Percentiles rank a stretch among this genome's conserved stretches.
phyloP scores from a whole-genome alignment of 64 coral and sea anemone genomes.

The Actinia tenebrosa region DNA sequence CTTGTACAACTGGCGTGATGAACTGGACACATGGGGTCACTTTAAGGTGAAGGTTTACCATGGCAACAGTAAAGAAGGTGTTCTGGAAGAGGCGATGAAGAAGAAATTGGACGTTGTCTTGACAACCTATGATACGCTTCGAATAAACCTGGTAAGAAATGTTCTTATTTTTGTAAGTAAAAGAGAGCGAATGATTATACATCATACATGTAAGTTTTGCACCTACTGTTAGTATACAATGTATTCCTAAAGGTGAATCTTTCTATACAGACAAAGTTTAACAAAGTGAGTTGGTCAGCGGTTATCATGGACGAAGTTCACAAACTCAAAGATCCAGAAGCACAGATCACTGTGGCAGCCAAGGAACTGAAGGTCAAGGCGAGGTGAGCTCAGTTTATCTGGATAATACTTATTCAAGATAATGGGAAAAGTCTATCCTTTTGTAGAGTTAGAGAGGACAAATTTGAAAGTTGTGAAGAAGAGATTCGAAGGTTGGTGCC shows the following conservation, averaged over 20 bases:
- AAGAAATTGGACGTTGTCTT: constrained; percentile 61
- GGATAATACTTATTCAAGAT: too few species aligned
- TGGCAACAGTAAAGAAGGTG: constrained; percentile 35
- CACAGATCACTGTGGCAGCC: constrained; percentile 70
- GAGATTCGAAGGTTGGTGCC: too few species aligned
- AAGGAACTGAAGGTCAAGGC: constrained; percentile 64
- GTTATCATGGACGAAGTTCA: constrained; percentile 99
- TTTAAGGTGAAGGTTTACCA: constrained; percentile 60
- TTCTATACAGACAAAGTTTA: constrained; percentile 46
- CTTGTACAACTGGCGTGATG: constrained; percentile 76
- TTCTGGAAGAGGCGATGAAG: constrained; percentile 31
- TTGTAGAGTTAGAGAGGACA: not conserved
- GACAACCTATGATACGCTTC: constrained; percentile 71
- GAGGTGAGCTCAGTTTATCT: constrained; percentile 38
- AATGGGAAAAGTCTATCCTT: too few species aligned
- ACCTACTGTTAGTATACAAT: not conserved
- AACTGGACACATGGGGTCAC: constrained; percentile 75
- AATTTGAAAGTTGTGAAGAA: too few species aligned
- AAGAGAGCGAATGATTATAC: too few species aligned
- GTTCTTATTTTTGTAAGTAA: too few species aligned
- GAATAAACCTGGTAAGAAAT: constrained; percentile 55
- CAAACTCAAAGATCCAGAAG: constrained; percentile 74
- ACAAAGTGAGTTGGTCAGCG: constrained; percentile 75
- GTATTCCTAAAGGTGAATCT: not conserved
- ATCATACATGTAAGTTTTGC: too few species aligned